These are phyloP conservation scores for Coryphaenoides rupestris DNA, from an alignment of 2,113 vertebrate genomes.

Conservation along the genomic window DNA sequence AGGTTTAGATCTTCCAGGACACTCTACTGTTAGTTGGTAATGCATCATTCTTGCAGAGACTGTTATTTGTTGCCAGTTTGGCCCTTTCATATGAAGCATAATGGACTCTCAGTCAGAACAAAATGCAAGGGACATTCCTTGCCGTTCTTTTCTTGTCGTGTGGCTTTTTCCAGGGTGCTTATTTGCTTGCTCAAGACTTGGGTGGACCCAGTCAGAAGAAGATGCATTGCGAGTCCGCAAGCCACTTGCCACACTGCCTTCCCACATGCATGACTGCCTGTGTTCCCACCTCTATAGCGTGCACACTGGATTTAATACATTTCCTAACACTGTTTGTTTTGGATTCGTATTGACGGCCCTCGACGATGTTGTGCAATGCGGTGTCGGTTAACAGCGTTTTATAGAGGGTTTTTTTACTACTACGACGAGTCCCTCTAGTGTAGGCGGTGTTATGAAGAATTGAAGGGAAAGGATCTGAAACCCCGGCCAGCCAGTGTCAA, in stretches of 20 bases:
- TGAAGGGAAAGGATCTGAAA: no score
- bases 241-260: slow-evolving; percentile 37
- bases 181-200: slow-evolving; percentile 60
- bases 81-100: slow-evolving; percentile 43
- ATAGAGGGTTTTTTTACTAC: no score
- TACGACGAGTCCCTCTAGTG: no score
- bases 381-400: no score
- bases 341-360: no score
- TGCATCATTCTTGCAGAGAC: slow-evolving; percentile 23
- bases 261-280: background rate
- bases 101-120: slow-evolving; percentile 41
- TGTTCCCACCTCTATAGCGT: background rate
- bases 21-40: slow-evolving; percentile 10
- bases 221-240: slow-evolving; percentile 36
- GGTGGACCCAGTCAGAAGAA: slow-evolving; percentile 59
- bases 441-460: no score
- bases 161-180: slow-evolving; percentile 72
- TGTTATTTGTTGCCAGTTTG: slow-evolving; percentile 26
- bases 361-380: no score
- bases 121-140: slow-evolving; percentile 64
- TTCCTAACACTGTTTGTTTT: no score
- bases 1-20: background rate
- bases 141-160: slow-evolving; percentile 69
- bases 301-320: background rate
- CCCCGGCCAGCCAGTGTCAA: no score